Evolutionary conservation across 1,140 invertebrate species (phyloP), one percentile per base, ranked within the genome.

Genomic region (Riptortus pedestris): DNA sequence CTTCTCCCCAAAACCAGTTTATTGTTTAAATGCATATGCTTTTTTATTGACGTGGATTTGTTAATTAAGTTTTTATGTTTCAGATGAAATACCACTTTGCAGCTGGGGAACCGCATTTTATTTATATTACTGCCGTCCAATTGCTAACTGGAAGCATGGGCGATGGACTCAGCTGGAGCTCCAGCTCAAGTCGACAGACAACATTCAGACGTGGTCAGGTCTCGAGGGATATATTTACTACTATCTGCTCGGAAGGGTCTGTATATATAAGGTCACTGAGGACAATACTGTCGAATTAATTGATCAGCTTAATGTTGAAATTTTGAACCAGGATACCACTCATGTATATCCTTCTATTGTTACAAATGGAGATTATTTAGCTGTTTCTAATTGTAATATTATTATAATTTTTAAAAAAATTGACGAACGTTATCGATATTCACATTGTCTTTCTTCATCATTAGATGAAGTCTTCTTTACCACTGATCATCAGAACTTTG

Each of bases 241-340:
- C 26, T 55, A 24, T 12, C 16, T 55, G 51, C 22, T 55, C 3
- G 51, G 51, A 3, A 16, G 20, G 7, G 22, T 55, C 7, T 55
- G 51, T 24, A 26, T 55, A 7, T 55, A 55, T 24, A 55, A 22
- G 16, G 51, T 55, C 26, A 55, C 51, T 7, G 51, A 55, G 4
- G 51, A 55, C 24, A 24, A 24, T 16, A 24, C 16, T 4, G 24
- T 55, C 18, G 24, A 24, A 24, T 27, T 55, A 26, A 0, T 55
- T 18, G 51, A 55, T 7, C 51, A 55, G 24, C 12, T 55, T 4
- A 55, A 55, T 55, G 51, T 55, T 9, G 51, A 55, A 27, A 55
- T 55, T 24, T 55, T 55, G 12, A 55, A 55, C 26, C 51, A 55
- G 24, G 51, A 55, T 27, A 7, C 4, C 5, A 24, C 20, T 3